A percentile compares a stretch with the other conserved stretches of the same genome.
These are phyloP conservation scores for Physeter macrocephalus DNA, from an alignment of 2,113 vertebrate species.

Conservation along the genomic window DNA sequence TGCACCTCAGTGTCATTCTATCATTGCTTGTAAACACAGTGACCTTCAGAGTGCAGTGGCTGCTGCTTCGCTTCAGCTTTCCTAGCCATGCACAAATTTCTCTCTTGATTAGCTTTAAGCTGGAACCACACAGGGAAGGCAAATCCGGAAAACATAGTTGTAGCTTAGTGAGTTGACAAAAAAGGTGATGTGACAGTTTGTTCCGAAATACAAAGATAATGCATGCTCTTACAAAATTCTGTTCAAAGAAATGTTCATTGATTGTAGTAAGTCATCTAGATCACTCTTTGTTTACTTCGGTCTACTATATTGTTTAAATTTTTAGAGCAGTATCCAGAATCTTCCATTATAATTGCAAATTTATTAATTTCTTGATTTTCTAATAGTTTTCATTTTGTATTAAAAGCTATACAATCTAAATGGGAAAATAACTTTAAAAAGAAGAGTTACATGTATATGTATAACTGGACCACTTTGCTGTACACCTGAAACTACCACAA, in stretches of 20 bases:
- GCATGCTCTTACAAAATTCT: neutral
- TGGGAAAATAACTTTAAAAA: too few species aligned
- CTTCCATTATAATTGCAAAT: neutral
- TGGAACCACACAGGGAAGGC: neutral
- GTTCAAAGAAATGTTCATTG: neutral
- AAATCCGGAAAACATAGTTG: neutral
- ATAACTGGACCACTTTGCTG: too few species aligned
- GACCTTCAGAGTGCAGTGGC: neutral
- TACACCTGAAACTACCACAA: too few species aligned
- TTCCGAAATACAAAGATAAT: neutral
- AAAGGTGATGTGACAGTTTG: neutral
- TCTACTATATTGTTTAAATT: neutral
- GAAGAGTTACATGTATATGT: too few species aligned
- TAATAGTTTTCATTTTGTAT: neutral
- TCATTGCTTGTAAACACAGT: neutral
- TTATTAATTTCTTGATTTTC: neutral
- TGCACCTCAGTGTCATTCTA: neutral
- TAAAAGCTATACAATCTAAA: neutral
- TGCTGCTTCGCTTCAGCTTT: neutral
- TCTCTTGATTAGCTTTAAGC: neutral
- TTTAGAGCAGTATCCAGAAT: neutral
- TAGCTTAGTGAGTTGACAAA: neutral
- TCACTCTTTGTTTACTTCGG: neutral
- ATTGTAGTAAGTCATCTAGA: neutral
- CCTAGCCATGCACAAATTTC: neutral